These are phyloP conservation scores for Hemiscyllium ocellatum DNA, from an alignment of 2,113 vertebrate species.

Conservation along the genomic window DNA sequence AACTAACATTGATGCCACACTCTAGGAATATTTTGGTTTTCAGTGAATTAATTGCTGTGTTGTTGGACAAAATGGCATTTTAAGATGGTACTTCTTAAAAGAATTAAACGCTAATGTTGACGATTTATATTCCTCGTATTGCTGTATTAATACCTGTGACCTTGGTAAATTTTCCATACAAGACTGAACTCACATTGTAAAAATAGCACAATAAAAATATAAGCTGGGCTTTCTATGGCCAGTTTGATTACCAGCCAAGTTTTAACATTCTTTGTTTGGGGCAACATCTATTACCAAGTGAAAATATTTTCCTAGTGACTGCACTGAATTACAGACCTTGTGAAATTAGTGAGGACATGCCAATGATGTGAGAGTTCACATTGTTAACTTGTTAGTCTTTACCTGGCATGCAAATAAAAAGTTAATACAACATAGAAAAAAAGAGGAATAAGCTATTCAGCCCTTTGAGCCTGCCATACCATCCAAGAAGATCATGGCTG, in stretches of 20 bases:
- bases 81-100: not conserved
- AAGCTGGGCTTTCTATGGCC: not conserved
- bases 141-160: not conserved
- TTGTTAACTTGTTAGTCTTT: too few species aligned
- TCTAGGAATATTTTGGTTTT: not conserved
- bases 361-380: too few species aligned
- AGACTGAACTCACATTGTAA: not conserved
- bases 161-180: not conserved
- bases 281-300: not conserved
- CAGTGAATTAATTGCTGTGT: not conserved
- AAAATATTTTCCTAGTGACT: not conserved
- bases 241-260: not conserved
- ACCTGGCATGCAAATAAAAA: too few species aligned
- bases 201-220: not conserved
- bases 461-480: too few species aligned
- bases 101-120: not conserved
- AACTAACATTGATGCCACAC: not conserved
- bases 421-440: too few species aligned
- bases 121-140: not conserved
- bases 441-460: too few species aligned
- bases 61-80: not conserved
- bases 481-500: too few species aligned
- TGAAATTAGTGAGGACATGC: not conserved
- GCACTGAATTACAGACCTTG: not conserved
- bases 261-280: not conserved